Conservation (phyloP, 2,797 vertebrate genomes). For the Hapalemur alaotrensis region DNA sequence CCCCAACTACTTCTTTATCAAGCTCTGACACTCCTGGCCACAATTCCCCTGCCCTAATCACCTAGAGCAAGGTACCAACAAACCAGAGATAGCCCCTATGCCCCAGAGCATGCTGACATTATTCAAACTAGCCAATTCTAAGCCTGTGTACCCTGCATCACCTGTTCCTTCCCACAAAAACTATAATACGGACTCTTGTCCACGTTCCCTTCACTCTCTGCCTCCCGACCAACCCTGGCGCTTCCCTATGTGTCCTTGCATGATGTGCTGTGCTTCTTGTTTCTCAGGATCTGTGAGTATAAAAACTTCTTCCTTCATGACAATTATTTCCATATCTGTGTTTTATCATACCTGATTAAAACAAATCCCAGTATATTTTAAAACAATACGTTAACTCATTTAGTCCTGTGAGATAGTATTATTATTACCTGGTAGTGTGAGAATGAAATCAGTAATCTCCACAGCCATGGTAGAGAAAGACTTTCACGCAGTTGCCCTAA, state of each 20-base stretch:
- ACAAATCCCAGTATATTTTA: not conserved
- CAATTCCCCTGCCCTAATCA: not conserved
- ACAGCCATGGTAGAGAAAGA: too few relatives aligned
- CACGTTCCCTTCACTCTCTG: too few relatives aligned
- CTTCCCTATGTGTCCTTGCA: not conserved
- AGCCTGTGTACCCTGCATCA: not conserved
- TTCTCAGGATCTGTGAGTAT: not conserved
- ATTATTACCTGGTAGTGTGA: not conserved
- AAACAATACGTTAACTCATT: not conserved
- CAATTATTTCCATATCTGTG: not conserved
- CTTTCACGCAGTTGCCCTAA: not conserved
- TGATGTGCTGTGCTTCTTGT: not conserved
- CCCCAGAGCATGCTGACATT: not conserved
- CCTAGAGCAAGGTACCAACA: not conserved
- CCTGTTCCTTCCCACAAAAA: not conserved
- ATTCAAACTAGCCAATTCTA: not conserved
- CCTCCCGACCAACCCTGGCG: not conserved
- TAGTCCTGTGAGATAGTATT: not conserved
- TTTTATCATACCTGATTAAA: not conserved
- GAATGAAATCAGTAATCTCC: not conserved
- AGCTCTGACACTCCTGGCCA: not conserved
- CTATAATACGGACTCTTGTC: not conserved
- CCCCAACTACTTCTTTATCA: not conserved
- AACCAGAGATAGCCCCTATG: not conserved
- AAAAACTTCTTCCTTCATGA: not conserved